Evolutionary conservation across 2,888 invertebrate species (phyloP).

Genomic region (Melieria crassipennis): DNA sequence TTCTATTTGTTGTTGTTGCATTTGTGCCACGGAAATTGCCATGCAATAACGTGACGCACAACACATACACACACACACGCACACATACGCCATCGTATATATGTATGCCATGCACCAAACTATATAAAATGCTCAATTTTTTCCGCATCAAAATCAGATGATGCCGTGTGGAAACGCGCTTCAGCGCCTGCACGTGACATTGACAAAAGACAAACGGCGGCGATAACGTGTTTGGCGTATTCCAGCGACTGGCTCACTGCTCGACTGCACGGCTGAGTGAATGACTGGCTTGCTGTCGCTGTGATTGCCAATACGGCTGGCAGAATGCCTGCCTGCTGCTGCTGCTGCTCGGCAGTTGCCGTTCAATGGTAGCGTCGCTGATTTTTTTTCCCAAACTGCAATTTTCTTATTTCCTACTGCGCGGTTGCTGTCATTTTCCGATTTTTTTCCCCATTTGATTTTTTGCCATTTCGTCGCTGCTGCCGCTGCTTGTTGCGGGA

Average conservation of each 20-base stretch:
- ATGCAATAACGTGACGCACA: conserved; percentile 12
- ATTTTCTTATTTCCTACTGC: conserved; percentile 28
- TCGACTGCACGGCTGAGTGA: background rate
- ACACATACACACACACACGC: conserved; percentile 9
- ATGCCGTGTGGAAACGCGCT: conserved; percentile 6
- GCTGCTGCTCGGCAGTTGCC: no score
- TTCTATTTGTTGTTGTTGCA: conserved; percentile 21
- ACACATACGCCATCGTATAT: conserved; percentile 15
- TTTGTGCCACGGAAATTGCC: conserved; percentile 7
- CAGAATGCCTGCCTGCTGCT: no score
- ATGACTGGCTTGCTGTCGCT: no score
- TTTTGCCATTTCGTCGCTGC: background rate
- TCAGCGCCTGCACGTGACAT: conserved; percentile 45
- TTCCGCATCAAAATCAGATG: conserved; percentile 18
- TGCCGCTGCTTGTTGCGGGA: background rate
- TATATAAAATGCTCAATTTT: conserved; percentile 13
- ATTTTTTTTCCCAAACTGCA: background rate
- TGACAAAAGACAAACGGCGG: conserved; percentile 45
- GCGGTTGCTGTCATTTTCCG: background rate
- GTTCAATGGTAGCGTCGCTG: no score
- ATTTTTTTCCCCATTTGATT: background rate
- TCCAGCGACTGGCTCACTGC: conserved; percentile 3
- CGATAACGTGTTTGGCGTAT: conserved; percentile 29
- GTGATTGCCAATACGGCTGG: no score
- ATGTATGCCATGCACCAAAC: no score